A percentile compares a stretch with the other conserved stretches of the same genome.
phyloP scores from a whole-genome alignment of 2,113 vertebrate genomes.

The Falco punctatus region DNA sequence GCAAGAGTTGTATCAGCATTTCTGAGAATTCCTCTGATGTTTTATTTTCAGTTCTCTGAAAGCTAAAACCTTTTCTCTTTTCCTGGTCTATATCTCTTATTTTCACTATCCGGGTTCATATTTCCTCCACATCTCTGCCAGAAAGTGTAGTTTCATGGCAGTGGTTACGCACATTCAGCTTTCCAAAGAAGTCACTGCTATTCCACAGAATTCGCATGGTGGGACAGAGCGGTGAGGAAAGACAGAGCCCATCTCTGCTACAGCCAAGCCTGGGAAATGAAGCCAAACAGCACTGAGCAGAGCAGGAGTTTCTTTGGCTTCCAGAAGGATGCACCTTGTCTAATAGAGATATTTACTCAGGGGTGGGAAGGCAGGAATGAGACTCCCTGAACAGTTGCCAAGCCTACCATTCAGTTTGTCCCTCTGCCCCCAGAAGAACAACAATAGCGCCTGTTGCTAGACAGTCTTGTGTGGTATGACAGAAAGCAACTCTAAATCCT shows the following conservation, averaged over 20 bases:
- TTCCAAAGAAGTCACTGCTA: background rate
- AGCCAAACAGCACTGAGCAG: background rate
- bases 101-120: rapidly evolving
- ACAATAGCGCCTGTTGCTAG: conserved; percentile 10
- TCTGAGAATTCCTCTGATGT: background rate
- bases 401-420: conserved; percentile 10
- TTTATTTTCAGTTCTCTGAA: background rate
- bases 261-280: background rate
- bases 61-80: background rate
- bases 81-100: rapidly evolving
- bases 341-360: conserved; percentile 29
- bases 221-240: background rate
- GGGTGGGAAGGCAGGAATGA: background rate
- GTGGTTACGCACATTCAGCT: rapidly evolving
- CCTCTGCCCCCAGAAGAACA: background rate
- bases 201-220: rapidly evolving
- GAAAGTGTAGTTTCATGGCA: rapidly evolving
- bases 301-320: background rate
- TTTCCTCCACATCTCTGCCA: background rate
- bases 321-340: conserved; percentile 3
- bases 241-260: background rate
- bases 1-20: background rate
- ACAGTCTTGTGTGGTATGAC: background rate
- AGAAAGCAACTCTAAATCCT: conserved; percentile 20
- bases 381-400: conserved; percentile 25